Percentiles rank a stretch among this genome's conserved stretches.
Evolutionary conservation across 2,888 invertebrate genomes (phyloP).

Genomic region (Hipparchia sbordonii): DNA sequence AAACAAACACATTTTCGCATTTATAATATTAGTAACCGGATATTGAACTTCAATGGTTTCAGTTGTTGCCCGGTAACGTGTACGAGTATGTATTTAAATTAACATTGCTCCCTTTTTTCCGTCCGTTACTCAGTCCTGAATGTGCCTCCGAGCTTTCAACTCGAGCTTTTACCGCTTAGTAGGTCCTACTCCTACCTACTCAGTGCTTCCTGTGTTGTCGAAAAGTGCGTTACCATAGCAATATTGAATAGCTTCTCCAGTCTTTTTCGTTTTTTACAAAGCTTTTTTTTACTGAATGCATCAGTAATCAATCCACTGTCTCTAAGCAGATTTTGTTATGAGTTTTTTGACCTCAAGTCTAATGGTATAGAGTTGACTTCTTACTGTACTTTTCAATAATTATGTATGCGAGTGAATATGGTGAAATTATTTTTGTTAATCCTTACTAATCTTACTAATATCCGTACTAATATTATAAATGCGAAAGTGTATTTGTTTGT

Average conservation of each 20-base stretch:
- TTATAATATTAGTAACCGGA: too few relatives aligned
- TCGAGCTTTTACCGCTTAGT: conserved; percentile 17
- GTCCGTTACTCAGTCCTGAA: background rate
- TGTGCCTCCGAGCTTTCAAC: conserved; percentile 3
- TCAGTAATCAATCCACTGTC: background rate
- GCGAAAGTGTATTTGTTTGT: too few relatives aligned
- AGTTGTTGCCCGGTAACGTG: background rate
- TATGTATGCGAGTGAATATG: too few relatives aligned
- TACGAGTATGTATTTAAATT: background rate
- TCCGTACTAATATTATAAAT: too few relatives aligned
- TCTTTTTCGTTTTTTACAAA: background rate
- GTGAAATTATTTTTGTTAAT: too few relatives aligned
- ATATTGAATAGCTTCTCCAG: conserved; percentile 71
- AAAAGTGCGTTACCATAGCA: conserved; percentile 64
- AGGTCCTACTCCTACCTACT: background rate
- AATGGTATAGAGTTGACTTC: too few relatives aligned
- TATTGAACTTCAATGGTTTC: background rate
- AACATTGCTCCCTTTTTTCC: background rate
- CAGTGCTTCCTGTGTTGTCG: conserved; percentile 58
- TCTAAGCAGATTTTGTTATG: background rate
- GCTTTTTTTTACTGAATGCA: background rate
- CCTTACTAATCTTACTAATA: too few relatives aligned
- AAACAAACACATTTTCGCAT: too few relatives aligned
- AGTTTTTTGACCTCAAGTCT: too few relatives aligned
- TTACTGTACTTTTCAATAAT: too few relatives aligned